Evolutionary conservation across 2,113 vertebrate genomes (phyloP).

Genomic region (Petroica traversi): DNA sequence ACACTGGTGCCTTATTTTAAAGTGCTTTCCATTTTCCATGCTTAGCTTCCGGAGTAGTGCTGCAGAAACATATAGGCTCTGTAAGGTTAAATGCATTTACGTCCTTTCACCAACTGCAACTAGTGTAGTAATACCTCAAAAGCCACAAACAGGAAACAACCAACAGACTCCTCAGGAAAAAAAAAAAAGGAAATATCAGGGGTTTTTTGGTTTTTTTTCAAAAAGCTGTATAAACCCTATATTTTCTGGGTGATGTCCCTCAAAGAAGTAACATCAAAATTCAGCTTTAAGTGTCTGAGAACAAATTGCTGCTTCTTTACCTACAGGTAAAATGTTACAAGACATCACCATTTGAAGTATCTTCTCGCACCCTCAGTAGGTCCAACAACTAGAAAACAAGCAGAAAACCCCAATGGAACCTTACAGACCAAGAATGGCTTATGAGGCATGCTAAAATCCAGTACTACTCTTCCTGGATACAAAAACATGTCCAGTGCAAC

Average conservation of each 20-base stretch:
- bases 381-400: not conserved
- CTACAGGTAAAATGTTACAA: not conserved
- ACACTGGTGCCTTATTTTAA: not conserved
- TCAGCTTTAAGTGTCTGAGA: not conserved
- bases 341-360: not conserved
- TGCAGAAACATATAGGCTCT: not conserved
- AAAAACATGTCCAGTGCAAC: not conserved
- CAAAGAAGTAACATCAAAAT: not conserved
- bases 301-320: not conserved
- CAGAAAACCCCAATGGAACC: not conserved
- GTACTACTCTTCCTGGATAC: not conserved
- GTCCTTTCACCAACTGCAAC: not conserved
- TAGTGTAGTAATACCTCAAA: not conserved
- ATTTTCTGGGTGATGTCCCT: not conserved
- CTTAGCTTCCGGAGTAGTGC: not conserved
- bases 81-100: not conserved
- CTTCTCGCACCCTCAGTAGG: not conserved
- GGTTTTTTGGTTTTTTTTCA: too few relatives aligned
- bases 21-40: not conserved
- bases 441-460: not conserved
- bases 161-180: not conserved
- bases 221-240: not conserved
- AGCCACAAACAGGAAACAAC: slow-evolving; percentile 16
- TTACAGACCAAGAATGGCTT: not conserved
- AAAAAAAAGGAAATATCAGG: not conserved